These are phyloP conservation scores for Hycleus cichorii DNA, from an alignment of 1,140 invertebrate genomes.

Conservation along the genomic window DNA sequence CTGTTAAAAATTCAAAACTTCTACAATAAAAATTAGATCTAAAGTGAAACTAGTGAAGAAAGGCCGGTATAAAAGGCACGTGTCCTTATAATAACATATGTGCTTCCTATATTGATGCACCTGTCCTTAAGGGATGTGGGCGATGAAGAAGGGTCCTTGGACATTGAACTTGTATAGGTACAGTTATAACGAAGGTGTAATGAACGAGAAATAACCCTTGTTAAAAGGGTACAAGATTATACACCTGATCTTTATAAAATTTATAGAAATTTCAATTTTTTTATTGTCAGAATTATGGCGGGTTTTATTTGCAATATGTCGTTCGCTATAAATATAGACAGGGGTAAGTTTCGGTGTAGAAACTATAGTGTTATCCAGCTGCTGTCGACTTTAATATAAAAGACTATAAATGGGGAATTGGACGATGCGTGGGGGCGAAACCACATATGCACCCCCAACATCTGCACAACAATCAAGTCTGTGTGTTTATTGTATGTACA, in stretches of 20 bases:
- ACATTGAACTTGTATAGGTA: constrained; percentile 14
- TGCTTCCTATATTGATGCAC: constrained; percentile 12
- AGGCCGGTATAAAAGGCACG: constrained; percentile 1
- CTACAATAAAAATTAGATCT: not conserved
- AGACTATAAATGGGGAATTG: too few relatives aligned
- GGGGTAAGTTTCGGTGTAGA: not conserved
- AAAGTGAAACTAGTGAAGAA: constrained; percentile 3
- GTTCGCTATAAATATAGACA: too few relatives aligned
- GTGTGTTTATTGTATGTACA: too few relatives aligned
- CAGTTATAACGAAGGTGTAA: constrained; percentile 8
- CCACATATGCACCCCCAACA: constrained; percentile 3
- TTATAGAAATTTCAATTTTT: too few relatives aligned
- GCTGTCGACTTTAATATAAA: not conserved
- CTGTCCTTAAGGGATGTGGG: constrained; percentile 17
- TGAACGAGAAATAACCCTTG: not conserved
- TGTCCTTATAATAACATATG: constrained; percentile 8
- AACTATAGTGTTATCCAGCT: not conserved
- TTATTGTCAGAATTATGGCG: too few relatives aligned
- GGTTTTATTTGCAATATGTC: too few relatives aligned
- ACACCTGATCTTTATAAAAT: constrained; percentile 5
- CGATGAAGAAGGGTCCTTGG: constrained; percentile 2
- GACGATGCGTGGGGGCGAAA: constrained; percentile 5
- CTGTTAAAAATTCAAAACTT: constrained; percentile 1
- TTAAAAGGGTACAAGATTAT: constrained; percentile 1
- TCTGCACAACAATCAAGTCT: too few relatives aligned